These are phyloP conservation scores for Zaprionus gabonicus DNA, from an alignment of 1,140 invertebrate genomes.

Conservation along the genomic window DNA sequence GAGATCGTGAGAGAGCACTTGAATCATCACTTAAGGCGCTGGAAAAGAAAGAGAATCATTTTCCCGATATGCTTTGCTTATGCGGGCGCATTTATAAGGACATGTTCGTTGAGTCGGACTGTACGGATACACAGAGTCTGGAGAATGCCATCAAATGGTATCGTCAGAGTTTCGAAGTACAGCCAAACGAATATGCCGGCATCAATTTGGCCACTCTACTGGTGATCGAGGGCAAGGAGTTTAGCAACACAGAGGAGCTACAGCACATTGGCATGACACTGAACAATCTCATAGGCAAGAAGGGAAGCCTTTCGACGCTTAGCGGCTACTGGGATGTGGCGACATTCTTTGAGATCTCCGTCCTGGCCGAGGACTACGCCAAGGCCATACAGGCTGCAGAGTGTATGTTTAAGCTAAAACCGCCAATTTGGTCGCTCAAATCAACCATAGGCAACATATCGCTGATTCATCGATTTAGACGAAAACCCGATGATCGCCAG, in stretches of 20 bases:
- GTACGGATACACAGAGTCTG: slow-evolving; percentile 94
- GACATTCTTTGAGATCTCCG: slow-evolving; percentile 99
- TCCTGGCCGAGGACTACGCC: slow-evolving; percentile 97
- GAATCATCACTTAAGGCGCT: slow-evolving; percentile 95
- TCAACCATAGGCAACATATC: slow-evolving; percentile 99
- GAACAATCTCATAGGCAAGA: slow-evolving; percentile 99
- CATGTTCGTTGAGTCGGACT: slow-evolving; percentile 98
- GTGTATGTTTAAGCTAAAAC: slow-evolving; percentile 99
- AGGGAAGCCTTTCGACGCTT: slow-evolving; percentile 96
- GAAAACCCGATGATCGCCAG: slow-evolving; percentile 89
- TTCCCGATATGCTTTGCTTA: slow-evolving; percentile 98
- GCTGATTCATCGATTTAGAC: slow-evolving; percentile 96
- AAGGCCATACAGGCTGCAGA: slow-evolving; percentile 99
- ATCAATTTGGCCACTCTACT: slow-evolving; percentile 99
- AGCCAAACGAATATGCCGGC: slow-evolving; percentile 99
- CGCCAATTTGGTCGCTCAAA: slow-evolving; percentile 99
- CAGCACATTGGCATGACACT: slow-evolving; percentile 94
- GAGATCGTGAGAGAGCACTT: slow-evolving; percentile 97
- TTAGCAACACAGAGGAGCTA: slow-evolving; percentile 95
- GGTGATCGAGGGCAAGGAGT: slow-evolving; percentile 98
- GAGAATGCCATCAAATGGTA: slow-evolving; percentile 99
- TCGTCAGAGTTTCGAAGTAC: slow-evolving; percentile 98
- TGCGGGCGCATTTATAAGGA: slow-evolving; percentile 99
- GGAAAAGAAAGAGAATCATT: slow-evolving; percentile 96
- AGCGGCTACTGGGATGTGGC: slow-evolving; percentile 99